Percentiles rank a stretch among this genome's conserved stretches.
These are phyloP conservation scores for Tonatia bakeri DNA, from an alignment of 2,113 vertebrate species.

Conservation along the genomic window DNA sequence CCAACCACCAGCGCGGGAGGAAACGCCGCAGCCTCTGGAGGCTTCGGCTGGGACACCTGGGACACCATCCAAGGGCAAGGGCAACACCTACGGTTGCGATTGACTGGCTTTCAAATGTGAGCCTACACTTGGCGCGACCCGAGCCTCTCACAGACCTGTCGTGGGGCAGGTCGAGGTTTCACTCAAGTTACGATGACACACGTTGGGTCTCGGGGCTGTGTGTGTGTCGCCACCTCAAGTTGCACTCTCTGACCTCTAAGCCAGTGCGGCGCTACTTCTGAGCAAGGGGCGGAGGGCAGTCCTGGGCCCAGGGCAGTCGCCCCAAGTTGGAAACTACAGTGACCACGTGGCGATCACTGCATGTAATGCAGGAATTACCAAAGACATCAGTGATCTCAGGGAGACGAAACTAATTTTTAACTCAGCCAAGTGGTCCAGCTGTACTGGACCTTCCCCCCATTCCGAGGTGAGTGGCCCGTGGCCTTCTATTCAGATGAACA, in stretches of 20 bases:
- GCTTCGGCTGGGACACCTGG: neutral
- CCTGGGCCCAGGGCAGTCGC: neutral
- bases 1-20: neutral
- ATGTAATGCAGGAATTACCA: neutral
- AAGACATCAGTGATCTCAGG: neutral
- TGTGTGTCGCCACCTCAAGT: no score
- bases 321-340: neutral
- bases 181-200: neutral
- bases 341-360: neutral
- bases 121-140: neutral
- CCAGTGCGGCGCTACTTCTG: neutral
- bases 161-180: neutral
- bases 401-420: neutral
- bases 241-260: neutral
- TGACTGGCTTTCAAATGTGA: neutral
- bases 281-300: neutral
- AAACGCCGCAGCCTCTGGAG: no score
- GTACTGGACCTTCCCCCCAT: no score
- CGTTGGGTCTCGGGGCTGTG: no score
- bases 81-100: neutral
- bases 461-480: neutral
- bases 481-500: neutral
- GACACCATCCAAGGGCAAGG: neutral
- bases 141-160: neutral
- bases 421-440: neutral